Conservation (phyloP, 2,888 invertebrate species). For the Lysandra coridon region DNA sequence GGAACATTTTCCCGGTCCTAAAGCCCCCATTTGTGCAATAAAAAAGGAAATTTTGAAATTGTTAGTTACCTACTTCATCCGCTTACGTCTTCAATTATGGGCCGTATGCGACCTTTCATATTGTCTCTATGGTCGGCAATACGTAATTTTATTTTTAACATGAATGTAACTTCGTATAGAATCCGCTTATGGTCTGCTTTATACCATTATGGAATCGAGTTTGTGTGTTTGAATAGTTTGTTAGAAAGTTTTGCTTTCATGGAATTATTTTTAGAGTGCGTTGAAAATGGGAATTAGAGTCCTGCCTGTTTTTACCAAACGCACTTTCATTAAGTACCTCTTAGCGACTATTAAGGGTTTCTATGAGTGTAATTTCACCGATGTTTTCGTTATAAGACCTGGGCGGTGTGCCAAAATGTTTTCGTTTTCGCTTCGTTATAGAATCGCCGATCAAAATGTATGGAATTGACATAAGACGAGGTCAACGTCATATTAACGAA, state of each 20-base stretch:
- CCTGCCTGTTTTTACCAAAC: neutral
- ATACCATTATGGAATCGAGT: neutral
- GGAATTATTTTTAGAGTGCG: neutral
- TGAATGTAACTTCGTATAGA: conserved; percentile 10
- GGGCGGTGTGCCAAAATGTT: too few relatives aligned
- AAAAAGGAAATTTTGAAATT: too few relatives aligned
- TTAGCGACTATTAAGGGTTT: too few relatives aligned
- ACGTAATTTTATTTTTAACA: conserved; percentile 8
- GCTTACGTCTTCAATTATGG: neutral
- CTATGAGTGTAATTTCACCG: too few relatives aligned
- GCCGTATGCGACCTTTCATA: conserved; percentile 24
- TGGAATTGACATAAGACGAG: too few relatives aligned
- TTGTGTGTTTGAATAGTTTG: neutral
- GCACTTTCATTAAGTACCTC: neutral
- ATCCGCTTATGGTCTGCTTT: neutral
- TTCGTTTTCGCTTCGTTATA: too few relatives aligned
- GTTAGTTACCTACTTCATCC: too few relatives aligned
- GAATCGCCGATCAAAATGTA: too few relatives aligned
- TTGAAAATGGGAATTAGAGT: neutral
- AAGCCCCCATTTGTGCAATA: too few relatives aligned
- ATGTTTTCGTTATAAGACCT: too few relatives aligned
- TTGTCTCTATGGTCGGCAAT: conserved; percentile 17
- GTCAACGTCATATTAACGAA: too few relatives aligned
- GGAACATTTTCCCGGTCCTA: too few relatives aligned
- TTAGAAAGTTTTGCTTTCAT: neutral